Evolutionary conservation across 2,113 vertebrate genomes (phyloP).

Genomic region (Dipodomys ordii): DNA sequence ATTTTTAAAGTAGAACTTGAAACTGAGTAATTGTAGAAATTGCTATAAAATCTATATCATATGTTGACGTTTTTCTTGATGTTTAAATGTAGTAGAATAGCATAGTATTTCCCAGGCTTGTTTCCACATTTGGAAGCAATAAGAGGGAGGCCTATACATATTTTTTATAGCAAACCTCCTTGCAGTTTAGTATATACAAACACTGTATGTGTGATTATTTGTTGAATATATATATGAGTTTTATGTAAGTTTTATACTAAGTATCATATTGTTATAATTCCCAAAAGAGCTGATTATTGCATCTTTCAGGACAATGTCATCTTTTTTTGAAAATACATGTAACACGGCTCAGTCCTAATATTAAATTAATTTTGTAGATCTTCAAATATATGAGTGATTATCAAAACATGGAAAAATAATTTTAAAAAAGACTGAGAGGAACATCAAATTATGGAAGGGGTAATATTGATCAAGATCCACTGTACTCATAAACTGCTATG

Average conservation of each 20-base stretch:
- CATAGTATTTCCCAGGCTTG: neutral
- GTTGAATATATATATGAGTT: neutral
- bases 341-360: conserved; percentile 12
- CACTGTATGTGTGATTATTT: neutral
- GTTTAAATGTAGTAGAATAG: neutral
- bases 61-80: conserved; percentile 31
- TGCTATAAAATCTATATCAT: neutral
- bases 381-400: neutral
- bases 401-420: neutral
- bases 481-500: no score
- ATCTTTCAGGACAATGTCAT: neutral
- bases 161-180: neutral
- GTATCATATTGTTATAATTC: neutral
- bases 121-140: neutral
- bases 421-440: neutral
- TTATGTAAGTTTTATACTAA: neutral
- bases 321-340: neutral
- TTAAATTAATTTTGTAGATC: neutral
- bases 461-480: no score
- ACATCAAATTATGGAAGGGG: no score
- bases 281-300: neutral
- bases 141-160: neutral
- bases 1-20: neutral
- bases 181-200: neutral
- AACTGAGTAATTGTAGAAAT: neutral